Base-by-base conservation (phyloP, 2,797 vertebrate species). In the Thunnus albacares region DNA sequence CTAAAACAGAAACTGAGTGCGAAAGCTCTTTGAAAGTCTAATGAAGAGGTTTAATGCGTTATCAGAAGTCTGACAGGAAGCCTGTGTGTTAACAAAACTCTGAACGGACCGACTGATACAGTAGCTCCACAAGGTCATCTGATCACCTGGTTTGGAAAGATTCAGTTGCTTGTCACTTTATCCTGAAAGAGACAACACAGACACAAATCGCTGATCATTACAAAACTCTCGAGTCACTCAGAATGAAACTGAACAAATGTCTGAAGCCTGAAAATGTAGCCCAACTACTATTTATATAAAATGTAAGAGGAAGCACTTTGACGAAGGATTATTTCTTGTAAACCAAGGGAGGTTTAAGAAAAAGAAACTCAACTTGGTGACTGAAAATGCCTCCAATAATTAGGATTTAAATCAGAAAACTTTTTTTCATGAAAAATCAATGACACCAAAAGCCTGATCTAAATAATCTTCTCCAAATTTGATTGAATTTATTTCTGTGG, bases 131-230 rank as follows among this genome's bases (percentile, higher is more conserved):
- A 24, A 33, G 24, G 41, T 75, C 3, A 26, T 14, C 30, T 33
- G 38, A 53, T 65, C 68, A 58, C 43, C 35, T 61, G 61, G 2
- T 75, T 62, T 52, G 68, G 62, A 8, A n/a, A 13, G 18, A 77
- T 52, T 75, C 6, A 64, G 38, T 80, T 3, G 0, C 17, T 11
- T 47, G 61, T 12, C 5, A 93, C 79, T 66, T 72, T 83, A 1
- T 41, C 30, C 92, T 93, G 75, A 71, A 84, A 90, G 28, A 84
- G 53, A 77, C 0, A 6, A 71, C 57, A 79, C 24, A 70, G 8
- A 75, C 0, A 41, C 2, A 82, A 51, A 47, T 75, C 53, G 75
- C 13, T 59, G 10, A 77, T 7, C 22, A 2, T 7, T 7, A 52
- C 20, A 47, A 43, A 75, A 52, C 18, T 22, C 12, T 28, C 0